phyloP scores from a whole-genome alignment of 2,113 vertebrate genomes.

The Gnathonemus longibarbis region DNA sequence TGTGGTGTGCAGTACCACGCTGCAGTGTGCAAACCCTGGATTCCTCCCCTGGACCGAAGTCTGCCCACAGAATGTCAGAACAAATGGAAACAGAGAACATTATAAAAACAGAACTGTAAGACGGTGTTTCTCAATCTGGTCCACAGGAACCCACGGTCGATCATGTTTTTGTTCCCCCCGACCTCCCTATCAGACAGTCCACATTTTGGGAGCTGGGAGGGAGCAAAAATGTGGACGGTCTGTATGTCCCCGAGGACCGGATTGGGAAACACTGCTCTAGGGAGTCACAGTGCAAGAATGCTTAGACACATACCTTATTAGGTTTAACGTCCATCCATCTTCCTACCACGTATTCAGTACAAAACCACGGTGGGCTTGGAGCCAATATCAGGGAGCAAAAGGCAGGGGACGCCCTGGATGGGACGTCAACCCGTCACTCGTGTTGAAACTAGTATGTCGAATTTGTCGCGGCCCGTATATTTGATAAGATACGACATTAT shows the following conservation, averaged over 20 bases:
- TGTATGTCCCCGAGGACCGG: background rate
- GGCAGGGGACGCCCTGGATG: background rate
- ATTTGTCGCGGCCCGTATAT: background rate
- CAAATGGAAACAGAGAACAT: background rate
- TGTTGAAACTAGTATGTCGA: background rate
- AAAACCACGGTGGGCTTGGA: background rate
- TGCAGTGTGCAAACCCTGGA: background rate
- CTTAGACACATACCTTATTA: background rate
- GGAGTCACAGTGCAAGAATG: background rate
- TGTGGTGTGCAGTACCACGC: background rate
- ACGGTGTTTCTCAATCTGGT: background rate
- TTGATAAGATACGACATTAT: background rate
- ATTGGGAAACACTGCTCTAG: background rate
- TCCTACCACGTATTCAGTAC: background rate
- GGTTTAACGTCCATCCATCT: background rate
- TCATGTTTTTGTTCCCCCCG: background rate
- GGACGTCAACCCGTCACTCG: background rate
- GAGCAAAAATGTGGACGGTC: background rate
- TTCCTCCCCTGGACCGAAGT: background rate
- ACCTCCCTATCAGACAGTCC: background rate
- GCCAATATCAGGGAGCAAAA: background rate
- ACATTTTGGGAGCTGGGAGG: background rate
- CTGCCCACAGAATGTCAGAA: background rate
- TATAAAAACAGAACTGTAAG: background rate
- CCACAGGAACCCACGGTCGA: background rate